These are phyloP conservation scores for Laothoe populi DNA, from an alignment of 2,888 invertebrate species.

Conservation along the genomic window DNA sequence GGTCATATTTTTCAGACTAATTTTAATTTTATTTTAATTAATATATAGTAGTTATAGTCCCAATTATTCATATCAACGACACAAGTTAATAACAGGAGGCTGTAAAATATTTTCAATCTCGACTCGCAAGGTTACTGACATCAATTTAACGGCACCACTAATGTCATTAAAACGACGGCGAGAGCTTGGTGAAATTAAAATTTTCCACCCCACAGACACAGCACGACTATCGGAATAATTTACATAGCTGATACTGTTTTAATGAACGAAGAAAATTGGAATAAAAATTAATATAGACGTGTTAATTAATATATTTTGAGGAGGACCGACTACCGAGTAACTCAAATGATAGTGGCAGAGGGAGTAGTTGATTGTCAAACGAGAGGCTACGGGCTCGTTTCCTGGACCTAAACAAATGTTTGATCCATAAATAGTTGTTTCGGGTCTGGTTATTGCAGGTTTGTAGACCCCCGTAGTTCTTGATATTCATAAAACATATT, in stretches of 20 bases:
- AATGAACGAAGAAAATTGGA: constrained; percentile 5
- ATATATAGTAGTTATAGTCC: no score
- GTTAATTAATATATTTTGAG: background rate
- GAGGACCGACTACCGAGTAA: background rate
- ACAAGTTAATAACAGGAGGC: background rate
- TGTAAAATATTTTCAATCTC: background rate
- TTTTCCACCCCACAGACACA: constrained; percentile 29
- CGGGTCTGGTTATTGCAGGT: no score
- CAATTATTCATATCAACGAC: no score
- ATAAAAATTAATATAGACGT: background rate
- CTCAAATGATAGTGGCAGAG: no score
- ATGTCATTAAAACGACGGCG: constrained; percentile 34
- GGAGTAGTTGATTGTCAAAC: no score
- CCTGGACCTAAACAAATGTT: no score
- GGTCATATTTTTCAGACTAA: no score
- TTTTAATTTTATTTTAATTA: background rate
- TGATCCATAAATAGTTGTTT: no score
- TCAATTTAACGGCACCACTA: constrained; percentile 39
- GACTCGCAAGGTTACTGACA: constrained; percentile 25
- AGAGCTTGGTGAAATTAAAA: constrained; percentile 36
- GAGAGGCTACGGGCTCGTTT: no score
- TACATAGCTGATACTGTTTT: constrained; percentile 15
- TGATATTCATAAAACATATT: no score
- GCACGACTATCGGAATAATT: constrained; percentile 32
- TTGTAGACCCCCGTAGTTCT: no score